Conservation (phyloP, 2,113 vertebrate species). For the Platichthys flesus region DNA sequence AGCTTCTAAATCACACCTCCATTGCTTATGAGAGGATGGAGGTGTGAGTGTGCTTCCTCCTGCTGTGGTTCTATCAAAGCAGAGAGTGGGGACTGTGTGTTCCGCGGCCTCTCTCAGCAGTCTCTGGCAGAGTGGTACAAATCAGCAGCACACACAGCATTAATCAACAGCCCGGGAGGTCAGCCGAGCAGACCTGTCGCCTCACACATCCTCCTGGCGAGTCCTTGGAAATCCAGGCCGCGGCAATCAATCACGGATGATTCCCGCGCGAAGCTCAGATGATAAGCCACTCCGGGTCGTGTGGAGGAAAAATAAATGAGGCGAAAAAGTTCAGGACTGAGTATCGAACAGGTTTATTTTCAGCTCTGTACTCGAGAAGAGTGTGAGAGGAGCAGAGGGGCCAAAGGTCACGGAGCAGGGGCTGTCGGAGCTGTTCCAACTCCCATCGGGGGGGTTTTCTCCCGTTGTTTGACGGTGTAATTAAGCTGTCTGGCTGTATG, state of each 20-base stretch:
- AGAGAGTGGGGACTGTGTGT: constrained; percentile 26
- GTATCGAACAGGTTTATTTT: constrained; percentile 43
- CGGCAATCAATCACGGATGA: constrained; percentile 74
- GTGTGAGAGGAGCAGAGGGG: constrained; percentile 12
- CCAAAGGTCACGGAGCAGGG: constrained; percentile 47
- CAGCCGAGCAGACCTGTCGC: constrained; percentile 64
- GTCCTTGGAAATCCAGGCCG: constrained; percentile 72
- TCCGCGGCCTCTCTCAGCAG: constrained; percentile 32
- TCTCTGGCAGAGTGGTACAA: constrained; percentile 59
- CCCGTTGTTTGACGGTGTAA: constrained; percentile 64
- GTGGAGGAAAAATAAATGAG: constrained; percentile 46
- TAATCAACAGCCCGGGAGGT: constrained; percentile 76
- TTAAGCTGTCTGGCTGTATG: constrained; percentile 62
- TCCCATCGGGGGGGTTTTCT: constrained; percentile 43
- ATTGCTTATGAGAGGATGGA: constrained; percentile 37
- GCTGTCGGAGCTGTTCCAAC: constrained; percentile 52
- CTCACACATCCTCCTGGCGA: constrained; percentile 51
- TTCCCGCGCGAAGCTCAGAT: constrained; percentile 55
- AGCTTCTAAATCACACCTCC: constrained; percentile 64
- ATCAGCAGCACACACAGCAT: constrained; percentile 68
- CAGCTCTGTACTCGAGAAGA: constrained; percentile 16
- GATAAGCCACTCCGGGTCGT: constrained; percentile 64
- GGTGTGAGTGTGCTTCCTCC: constrained; percentile 32
- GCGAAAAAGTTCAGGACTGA: constrained; percentile 36
- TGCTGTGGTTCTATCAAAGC: constrained; percentile 50